Conservation (phyloP, 2,113 vertebrate species). For the Equus przewalskii region DNA sequence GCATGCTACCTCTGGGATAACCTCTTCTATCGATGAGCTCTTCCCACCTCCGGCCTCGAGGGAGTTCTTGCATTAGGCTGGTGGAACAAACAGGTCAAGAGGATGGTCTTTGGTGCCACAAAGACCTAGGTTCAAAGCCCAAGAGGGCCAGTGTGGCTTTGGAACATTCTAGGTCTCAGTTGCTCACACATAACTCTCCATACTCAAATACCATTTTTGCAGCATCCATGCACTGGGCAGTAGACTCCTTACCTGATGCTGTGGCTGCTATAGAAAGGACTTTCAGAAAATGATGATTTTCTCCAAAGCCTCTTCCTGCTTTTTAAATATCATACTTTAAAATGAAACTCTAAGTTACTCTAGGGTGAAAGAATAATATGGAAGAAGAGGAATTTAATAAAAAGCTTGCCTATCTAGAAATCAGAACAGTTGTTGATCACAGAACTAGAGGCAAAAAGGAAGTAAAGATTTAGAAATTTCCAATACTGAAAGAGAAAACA, state of each 20-base stretch:
- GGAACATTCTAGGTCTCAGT: background rate
- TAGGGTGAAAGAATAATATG: background rate
- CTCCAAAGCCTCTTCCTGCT: background rate
- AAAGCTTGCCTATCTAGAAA: background rate
- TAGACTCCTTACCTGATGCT: background rate
- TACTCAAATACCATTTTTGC: background rate
- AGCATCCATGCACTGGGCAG: background rate
- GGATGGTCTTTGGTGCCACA: background rate
- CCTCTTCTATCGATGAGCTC: background rate
- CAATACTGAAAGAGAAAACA: background rate
- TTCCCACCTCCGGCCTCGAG: background rate
- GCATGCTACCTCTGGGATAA: background rate
- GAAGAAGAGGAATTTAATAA: background rate
- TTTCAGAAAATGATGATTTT: background rate
- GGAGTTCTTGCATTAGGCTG: background rate
- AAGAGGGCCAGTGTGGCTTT: background rate
- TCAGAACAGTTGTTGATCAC: background rate
- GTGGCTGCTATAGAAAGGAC: background rate
- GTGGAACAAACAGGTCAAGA: background rate
- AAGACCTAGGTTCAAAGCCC: background rate
- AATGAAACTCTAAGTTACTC: background rate
- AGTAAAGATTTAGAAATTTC: background rate
- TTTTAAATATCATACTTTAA: background rate
- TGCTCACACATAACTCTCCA: background rate
- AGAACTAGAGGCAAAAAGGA: background rate